Evolutionary conservation across 2,797 vertebrate genomes (phyloP).

Genomic region (Stomatorhinus walkeri): DNA sequence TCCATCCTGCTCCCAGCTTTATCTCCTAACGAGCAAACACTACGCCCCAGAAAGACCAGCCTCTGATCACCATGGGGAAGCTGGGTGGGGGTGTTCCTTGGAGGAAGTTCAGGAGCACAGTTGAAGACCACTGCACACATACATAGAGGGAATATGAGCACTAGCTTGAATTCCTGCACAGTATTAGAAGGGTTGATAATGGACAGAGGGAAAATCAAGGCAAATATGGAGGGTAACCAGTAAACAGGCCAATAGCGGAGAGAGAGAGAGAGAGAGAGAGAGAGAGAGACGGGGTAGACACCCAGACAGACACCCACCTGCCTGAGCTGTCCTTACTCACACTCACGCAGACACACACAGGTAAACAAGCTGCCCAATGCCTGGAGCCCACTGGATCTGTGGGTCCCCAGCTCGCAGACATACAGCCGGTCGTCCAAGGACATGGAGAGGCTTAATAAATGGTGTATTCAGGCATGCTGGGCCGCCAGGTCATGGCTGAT

Average conservation of each 20-base stretch:
- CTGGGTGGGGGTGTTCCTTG: background rate
- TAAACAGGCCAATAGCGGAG: background rate
- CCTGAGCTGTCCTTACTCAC: background rate
- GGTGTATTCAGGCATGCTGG: slow-evolving; percentile 66
- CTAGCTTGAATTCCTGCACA: slow-evolving; percentile 16
- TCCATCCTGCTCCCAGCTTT: background rate
- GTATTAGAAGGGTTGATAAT: background rate
- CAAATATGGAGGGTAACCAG: background rate
- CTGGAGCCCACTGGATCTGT: background rate
- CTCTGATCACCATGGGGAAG: background rate
- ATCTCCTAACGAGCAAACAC: background rate
- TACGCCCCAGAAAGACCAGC: background rate
- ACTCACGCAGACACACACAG: background rate
- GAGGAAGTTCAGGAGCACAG: background rate
- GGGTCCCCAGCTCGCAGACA: background rate
- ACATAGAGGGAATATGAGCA: background rate
- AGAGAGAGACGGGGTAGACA: background rate
- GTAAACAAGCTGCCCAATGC: background rate
- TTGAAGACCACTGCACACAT: background rate
- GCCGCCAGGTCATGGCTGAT: slow-evolving; percentile 89
- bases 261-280: background rate
- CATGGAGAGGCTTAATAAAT: background rate
- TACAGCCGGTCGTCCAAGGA: background rate
- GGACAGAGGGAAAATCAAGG: background rate
- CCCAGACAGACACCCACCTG: background rate